phyloP scores from a whole-genome alignment of 2,797 vertebrate species.

The Poliocrania exsul region DNA sequence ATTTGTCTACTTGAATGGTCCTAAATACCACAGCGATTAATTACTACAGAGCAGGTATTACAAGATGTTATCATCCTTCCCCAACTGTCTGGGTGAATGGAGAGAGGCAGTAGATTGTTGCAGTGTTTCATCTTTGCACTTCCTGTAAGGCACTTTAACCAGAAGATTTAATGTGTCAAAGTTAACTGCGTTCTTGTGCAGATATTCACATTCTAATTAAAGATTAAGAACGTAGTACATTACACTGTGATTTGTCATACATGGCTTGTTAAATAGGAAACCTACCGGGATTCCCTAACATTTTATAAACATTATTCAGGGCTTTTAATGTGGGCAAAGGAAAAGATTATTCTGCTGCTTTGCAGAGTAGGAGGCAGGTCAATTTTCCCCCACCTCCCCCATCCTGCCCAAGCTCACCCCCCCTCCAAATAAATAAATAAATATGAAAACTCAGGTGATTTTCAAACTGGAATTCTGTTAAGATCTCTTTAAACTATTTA shows the following conservation, averaged over 20 bases:
- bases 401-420: neutral
- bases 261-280: conserved; percentile 89
- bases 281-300: conserved; percentile 87
- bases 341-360: conserved; percentile 77
- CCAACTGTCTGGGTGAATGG: conserved; percentile 85
- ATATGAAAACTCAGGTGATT: conserved; percentile 34
- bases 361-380: conserved; percentile 66
- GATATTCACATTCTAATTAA: conserved; percentile 88
- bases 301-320: conserved; percentile 85
- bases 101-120: conserved; percentile 82
- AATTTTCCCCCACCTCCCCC: neutral
- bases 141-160: conserved; percentile 86
- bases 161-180: conserved; percentile 87
- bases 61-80: conserved; percentile 88
- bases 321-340: conserved; percentile 82
- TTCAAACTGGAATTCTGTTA: conserved; percentile 17
- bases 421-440: conserved; percentile 61
- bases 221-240: conserved; percentile 89
- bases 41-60: conserved; percentile 93
- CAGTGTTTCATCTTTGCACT: conserved; percentile 84
- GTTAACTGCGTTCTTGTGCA: conserved; percentile 82
- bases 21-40: conserved; percentile 99
- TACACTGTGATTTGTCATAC: conserved; percentile 91
- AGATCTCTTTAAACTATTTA: conserved; percentile 46
- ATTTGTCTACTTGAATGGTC: conserved; percentile 96